Evolutionary conservation across 2,888 invertebrate genomes (phyloP).

Genomic region (Sympetrum striolatum): DNA sequence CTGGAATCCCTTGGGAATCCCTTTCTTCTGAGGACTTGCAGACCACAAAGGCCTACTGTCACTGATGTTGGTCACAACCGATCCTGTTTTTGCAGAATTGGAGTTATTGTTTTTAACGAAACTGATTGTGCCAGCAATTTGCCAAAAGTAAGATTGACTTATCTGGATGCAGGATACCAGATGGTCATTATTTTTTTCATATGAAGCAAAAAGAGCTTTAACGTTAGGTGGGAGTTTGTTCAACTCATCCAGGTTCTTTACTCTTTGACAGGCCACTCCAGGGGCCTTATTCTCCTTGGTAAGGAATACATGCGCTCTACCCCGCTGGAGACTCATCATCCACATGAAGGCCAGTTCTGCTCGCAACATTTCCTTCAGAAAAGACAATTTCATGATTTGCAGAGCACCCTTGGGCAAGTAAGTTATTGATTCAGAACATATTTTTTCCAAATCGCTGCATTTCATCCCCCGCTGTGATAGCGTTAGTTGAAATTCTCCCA

Average conservation of each 20-base stretch:
- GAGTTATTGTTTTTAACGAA: not conserved
- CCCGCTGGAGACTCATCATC: not conserved
- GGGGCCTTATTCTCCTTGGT: not conserved
- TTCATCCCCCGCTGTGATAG: not conserved
- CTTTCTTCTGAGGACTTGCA: no score
- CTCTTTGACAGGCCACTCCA: not conserved
- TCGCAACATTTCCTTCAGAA: not conserved
- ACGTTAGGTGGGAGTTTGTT: not conserved
- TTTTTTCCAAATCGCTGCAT: not conserved
- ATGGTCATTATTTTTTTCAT: not conserved
- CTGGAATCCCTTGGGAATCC: no score
- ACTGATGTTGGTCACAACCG: no score
- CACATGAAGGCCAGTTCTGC: not conserved
- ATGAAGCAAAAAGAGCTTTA: not conserved
- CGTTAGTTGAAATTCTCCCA: not conserved
- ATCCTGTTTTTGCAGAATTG: no score
- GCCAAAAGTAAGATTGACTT: not conserved
- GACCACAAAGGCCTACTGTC: no score
- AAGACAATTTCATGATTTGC: not conserved
- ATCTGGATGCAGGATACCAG: not conserved
- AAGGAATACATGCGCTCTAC: not conserved
- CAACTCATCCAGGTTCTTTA: not conserved
- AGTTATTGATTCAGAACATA: not conserved
- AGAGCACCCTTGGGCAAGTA: not conserved
- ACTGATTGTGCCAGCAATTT: not conserved